Conservation (phyloP, 2,113 vertebrate species). For the Grus americana region DNA sequence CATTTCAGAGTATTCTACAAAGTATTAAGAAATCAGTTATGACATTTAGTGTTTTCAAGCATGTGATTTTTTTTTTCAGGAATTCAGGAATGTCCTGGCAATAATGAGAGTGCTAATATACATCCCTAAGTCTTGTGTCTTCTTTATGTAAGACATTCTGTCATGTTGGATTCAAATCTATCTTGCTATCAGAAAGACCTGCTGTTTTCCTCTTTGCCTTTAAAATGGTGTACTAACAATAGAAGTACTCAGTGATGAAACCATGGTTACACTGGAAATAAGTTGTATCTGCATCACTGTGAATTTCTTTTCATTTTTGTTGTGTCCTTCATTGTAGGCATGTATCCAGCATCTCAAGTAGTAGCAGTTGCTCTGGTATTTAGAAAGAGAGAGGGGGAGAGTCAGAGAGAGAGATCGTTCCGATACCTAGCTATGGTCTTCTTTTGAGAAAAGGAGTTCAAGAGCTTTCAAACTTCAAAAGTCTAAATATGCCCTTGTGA, state of each 20-base stretch:
- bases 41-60: background rate
- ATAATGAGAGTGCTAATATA: background rate
- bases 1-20: background rate
- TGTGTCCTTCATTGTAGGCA: constrained; percentile 25
- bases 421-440: background rate
- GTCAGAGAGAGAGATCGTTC: background rate
- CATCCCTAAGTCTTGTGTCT: constrained; percentile 7
- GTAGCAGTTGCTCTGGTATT: background rate
- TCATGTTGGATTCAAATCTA: constrained; percentile 38
- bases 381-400: background rate
- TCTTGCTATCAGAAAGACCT: constrained; percentile 53
- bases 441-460: background rate
- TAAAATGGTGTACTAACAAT: constrained; percentile 59
- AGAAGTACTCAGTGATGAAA: constrained; percentile 67
- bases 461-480: background rate
- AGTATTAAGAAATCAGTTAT: background rate
- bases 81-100: background rate
- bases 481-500: background rate
- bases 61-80: background rate
- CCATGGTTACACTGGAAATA: constrained; percentile 68
- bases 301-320: constrained; percentile 47
- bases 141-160: constrained; percentile 34
- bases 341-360: background rate
- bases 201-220: constrained; percentile 38
- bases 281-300: constrained; percentile 39